Percentiles rank a stretch among this genome's conserved stretches.
Conservation (phyloP, 92 coral and sea anemone genomes). For the Anthopleura xanthogrammica region DNA sequence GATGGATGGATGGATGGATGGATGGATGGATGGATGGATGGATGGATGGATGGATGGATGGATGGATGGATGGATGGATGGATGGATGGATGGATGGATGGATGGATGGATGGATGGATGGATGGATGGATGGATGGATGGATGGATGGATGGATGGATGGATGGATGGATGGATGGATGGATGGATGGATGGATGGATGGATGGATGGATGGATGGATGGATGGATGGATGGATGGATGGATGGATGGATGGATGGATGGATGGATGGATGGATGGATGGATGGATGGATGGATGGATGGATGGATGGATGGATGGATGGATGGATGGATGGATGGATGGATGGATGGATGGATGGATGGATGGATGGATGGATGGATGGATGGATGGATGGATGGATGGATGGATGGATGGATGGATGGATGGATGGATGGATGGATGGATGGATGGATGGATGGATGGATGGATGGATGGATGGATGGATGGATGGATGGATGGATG, state of each 20-base stretch:
- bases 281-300: not conserved
- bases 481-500: not conserved
- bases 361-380: not conserved
- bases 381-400: not conserved
- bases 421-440: not conserved
- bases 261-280: too few relatives aligned
- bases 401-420: not conserved
- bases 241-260: not conserved
- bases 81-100: too few relatives aligned
- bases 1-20: not conserved
- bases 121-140: not conserved
- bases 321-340: not conserved
- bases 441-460: too few relatives aligned
- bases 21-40: not conserved
- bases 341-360: not conserved
- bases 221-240: not conserved
- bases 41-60: not conserved
- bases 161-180: not conserved
- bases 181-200: not conserved
- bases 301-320: not conserved
- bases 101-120: not conserved
- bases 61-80: not conserved
- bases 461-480: not conserved
- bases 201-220: not conserved
- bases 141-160: not conserved